Conservation (phyloP, 92 coral and sea anemone species). For the Heteractis magnifica region DNA sequence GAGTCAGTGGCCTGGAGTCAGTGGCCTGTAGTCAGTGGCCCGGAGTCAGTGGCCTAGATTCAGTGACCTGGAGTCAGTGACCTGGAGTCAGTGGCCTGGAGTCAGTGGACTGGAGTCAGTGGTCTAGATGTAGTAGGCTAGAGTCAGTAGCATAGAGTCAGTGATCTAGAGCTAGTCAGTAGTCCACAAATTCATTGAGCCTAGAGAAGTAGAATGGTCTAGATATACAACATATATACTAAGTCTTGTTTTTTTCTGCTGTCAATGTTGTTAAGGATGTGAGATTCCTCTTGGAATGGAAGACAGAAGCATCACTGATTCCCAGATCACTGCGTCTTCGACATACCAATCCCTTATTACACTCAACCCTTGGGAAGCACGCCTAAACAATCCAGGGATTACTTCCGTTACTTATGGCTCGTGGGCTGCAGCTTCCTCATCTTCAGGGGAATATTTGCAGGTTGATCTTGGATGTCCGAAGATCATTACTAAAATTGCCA, state of each 20-base stretch:
- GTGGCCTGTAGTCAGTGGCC: too few species aligned
- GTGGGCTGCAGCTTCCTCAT: not conserved
- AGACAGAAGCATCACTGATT: not conserved
- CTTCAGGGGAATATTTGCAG: not conserved
- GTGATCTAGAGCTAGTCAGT: too few species aligned
- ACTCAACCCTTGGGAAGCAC: not conserved
- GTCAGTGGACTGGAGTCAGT: too few species aligned
- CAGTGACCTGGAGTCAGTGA: too few species aligned
- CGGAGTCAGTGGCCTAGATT: too few species aligned
- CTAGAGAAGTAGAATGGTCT: too few species aligned
- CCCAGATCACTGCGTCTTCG: slow-evolving; percentile 3
- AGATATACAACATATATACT: not conserved
- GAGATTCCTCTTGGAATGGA: slow-evolving; percentile 9
- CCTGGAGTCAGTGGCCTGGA: too few species aligned
- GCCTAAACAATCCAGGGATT: slow-evolving; percentile 1
- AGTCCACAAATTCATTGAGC: too few species aligned
- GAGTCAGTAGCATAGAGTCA: too few species aligned
- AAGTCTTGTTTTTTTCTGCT: not conserved
- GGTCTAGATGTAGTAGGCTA: too few species aligned
- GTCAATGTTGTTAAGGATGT: not conserved
- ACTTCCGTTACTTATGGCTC: not conserved
- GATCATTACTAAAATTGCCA: not conserved
- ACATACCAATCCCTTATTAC: not conserved
- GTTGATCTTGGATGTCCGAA: not conserved
- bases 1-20: too few species aligned